Conservation (phyloP, 2,888 invertebrate species). For the Drosophila meridionalis region DNA sequence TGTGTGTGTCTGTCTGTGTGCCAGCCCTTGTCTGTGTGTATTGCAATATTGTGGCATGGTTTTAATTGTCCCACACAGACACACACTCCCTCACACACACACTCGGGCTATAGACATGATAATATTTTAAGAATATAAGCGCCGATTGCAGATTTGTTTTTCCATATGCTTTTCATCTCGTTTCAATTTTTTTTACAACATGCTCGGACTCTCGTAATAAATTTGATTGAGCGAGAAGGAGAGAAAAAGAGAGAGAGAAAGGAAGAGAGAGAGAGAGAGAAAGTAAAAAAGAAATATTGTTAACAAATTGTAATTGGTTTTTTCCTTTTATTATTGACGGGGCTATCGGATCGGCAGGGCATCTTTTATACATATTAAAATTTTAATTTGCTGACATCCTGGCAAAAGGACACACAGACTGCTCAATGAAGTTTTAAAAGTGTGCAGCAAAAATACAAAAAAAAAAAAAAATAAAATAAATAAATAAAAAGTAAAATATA, state of each 20-base stretch:
- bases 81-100: slow-evolving; percentile 16
- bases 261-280: neutral
- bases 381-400: slow-evolving; percentile 50
- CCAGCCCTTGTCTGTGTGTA: slow-evolving; percentile 19
- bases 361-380: slow-evolving; percentile 57
- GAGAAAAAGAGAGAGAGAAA: slow-evolving; percentile 24
- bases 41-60: slow-evolving; percentile 63
- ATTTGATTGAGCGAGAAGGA: slow-evolving; percentile 66
- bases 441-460: neutral
- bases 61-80: slow-evolving; percentile 63
- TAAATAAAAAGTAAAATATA: neutral
- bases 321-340: slow-evolving; percentile 23
- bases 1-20: slow-evolving; percentile 19
- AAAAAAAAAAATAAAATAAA: neutral
- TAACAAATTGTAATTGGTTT: slow-evolving; percentile 75
- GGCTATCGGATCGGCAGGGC: slow-evolving; percentile 21
- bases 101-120: slow-evolving; percentile 51
- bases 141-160: slow-evolving; percentile 76
- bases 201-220: slow-evolving; percentile 62
- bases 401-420: slow-evolving; percentile 7
- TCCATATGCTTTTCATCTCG: slow-evolving; percentile 43
- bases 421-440: slow-evolving; percentile 14
- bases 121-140: slow-evolving; percentile 75
- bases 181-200: slow-evolving; percentile 24
- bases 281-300: slow-evolving; percentile 41